phyloP scores from a whole-genome alignment of 2,888 invertebrate species.

The Hemithea aestivaria region DNA sequence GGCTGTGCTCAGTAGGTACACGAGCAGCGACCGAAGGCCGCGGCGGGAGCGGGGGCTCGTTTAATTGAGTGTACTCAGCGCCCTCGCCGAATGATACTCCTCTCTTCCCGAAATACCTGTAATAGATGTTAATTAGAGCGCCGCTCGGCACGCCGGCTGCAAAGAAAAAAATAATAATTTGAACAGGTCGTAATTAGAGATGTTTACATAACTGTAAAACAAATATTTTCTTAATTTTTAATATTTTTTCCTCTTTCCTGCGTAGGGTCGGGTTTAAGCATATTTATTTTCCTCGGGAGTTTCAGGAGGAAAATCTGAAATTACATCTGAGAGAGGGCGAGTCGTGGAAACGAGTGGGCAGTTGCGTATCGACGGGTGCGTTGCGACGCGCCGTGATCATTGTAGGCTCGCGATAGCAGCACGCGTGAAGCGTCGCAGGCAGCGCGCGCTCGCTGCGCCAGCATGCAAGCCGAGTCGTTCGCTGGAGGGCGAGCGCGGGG shows the following conservation, averaged over 20 bases:
- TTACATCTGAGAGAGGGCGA: slow-evolving; percentile 59
- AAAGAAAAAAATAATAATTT: slow-evolving; percentile 74
- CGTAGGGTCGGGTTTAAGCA: slow-evolving; percentile 71
- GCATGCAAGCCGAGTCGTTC: slow-evolving; percentile 24
- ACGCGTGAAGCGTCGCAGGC: slow-evolving; percentile 13
- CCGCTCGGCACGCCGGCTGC: slow-evolving; percentile 58
- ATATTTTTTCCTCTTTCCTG: slow-evolving; percentile 64
- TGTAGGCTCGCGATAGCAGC: neutral
- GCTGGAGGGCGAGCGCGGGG: slow-evolving; percentile 49
- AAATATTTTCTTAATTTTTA: slow-evolving; percentile 77
- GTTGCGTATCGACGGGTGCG: neutral
- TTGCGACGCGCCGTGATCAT: slow-evolving; percentile 2
- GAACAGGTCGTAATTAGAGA: slow-evolving; percentile 78
- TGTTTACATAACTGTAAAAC: slow-evolving; percentile 76
- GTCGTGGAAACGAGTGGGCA: slow-evolving; percentile 25
- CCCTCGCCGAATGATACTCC: slow-evolving; percentile 74
- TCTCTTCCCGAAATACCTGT: slow-evolving; percentile 73
- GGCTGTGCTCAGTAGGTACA: slow-evolving; percentile 1
- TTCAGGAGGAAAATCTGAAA: slow-evolving; percentile 66
- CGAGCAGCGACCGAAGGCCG: slow-evolving; percentile 16
- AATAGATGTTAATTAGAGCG: slow-evolving; percentile 77
- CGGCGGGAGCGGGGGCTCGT: slow-evolving; percentile 42
- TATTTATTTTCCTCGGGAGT: slow-evolving; percentile 69
- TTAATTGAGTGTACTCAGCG: slow-evolving; percentile 77
- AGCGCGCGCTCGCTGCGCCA: slow-evolving; percentile 24